These are phyloP conservation scores for Acleris holmiana DNA, from an alignment of 2,888 invertebrate species.

Conservation along the genomic window DNA sequence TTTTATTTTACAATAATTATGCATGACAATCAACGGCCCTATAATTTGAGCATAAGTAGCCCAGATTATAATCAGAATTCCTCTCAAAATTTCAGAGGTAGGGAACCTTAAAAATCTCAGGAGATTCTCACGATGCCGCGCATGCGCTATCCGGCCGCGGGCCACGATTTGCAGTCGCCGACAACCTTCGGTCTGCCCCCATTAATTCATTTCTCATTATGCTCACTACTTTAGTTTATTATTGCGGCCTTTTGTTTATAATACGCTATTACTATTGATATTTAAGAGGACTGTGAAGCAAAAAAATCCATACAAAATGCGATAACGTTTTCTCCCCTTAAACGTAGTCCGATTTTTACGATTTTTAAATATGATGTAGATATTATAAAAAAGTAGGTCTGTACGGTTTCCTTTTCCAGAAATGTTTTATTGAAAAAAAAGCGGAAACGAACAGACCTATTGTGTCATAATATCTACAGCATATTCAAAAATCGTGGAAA, in stretches of 20 bases:
- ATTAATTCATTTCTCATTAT: conserved; percentile 28
- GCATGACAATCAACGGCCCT: background rate
- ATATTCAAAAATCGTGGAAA: no score
- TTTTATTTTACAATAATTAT: no score
- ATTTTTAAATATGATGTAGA: no score
- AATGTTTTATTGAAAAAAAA: no score
- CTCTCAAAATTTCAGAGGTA: conserved; percentile 1
- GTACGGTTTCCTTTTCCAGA: no score
- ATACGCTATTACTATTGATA: background rate
- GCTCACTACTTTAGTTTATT: conserved; percentile 8
- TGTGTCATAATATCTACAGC: no score
- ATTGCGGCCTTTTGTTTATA: conserved; percentile 27
- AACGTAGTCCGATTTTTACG: no score
- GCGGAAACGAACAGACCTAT: no score
- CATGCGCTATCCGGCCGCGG: conserved; percentile 52
- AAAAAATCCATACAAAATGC: no score
- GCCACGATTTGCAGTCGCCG: conserved; percentile 55
- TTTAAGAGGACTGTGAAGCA: no score
- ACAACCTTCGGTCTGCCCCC: conserved; percentile 47
- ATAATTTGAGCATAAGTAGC: background rate
- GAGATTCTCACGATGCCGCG: conserved; percentile 54
- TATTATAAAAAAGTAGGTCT: no score
- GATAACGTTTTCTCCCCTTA: no score
- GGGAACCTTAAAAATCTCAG: conserved; percentile 42
- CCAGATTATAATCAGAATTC: conserved; percentile 7